Base-by-base conservation (phyloP, 2,113 vertebrate genomes). In the Colius striatus region DNA sequence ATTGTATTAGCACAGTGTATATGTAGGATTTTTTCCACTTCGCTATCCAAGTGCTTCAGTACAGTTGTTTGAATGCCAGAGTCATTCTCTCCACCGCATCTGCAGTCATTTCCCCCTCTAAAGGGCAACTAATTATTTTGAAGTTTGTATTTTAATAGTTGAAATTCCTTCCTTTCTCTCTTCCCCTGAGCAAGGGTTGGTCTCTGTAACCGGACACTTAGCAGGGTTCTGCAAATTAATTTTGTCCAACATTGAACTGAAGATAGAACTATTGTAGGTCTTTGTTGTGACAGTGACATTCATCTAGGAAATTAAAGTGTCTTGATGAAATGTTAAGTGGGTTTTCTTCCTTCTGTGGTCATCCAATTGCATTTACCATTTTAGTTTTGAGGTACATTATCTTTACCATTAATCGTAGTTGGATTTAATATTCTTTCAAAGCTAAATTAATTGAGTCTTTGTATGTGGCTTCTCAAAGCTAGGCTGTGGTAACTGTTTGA, bases 31-130 rank as follows among this genome's bases (percentile, higher is more conserved):
- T 94, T 96, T 95, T 95, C 88, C 90, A 68, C 21, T 86, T 96
- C 0, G 1, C 60, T 91, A 3, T 97, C 92, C 93, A 96, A 95
- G 53, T 70, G 29, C 84, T 94, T 87, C 58, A 74, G 62, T 85
- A 66, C 62, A 61, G 55, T 92, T 95, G 73, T 67, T 92, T 85
- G 87, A 94, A 94, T 95, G 94, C 95, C 78, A 23, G 55, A 67
- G 32, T 66, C 18, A 62, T 80, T 91, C 67, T 72, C 55, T 92
- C 53, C 71, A 67, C 4, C 90, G 67, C 32, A 16, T 91, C 63
- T 83, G 70, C 57, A 87, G 36, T 65, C 38, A 67, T 86, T 90
- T 95, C 68, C 47, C 48, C 7, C 32, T 86, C 55, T 89, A 34
- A 67, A 80, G 89, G 90, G 48, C 63, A 77, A 48, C 60, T 81